Evolutionary conservation across 2,888 invertebrate species (phyloP).

Genomic region (Tachina grossa): DNA sequence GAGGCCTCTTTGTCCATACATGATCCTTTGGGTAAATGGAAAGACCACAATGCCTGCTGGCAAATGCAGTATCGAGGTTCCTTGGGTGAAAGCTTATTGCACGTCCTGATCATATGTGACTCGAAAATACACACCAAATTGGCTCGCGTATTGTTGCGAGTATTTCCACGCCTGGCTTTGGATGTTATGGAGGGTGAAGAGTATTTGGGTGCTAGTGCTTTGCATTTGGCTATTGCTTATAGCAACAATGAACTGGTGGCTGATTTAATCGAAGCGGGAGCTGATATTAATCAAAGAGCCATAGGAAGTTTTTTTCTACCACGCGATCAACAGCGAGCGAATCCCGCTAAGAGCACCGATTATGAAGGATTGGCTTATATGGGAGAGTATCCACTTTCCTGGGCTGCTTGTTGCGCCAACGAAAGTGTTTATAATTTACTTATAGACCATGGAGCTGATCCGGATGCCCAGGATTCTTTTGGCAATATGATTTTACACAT

Average conservation of each 20-base stretch:
- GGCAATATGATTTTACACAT: conserved; percentile 99
- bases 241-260: conserved; percentile 97
- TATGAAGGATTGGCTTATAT: conserved; percentile 98
- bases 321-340: conserved; percentile 93
- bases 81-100: conserved; percentile 96
- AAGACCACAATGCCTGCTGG: conserved; percentile 97
- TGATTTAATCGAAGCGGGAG: conserved; percentile 95
- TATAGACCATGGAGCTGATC: conserved; percentile 95
- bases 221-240: conserved; percentile 98
- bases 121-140: conserved; percentile 89
- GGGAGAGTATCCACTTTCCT: conserved; percentile 98
- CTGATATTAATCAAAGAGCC: conserved; percentile 95
- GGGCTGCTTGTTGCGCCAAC: conserved; percentile 98
- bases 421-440: conserved; percentile 98
- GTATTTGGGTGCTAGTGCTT: conserved; percentile 96
- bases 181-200: conserved; percentile 99
- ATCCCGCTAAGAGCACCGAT: conserved; percentile 92
- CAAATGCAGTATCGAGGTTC: conserved; percentile 98
- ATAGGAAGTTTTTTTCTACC: conserved; percentile 98
- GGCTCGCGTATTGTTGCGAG: conserved; percentile 93
- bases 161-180: conserved; percentile 94
- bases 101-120: conserved; percentile 97
- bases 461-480: conserved; percentile 97
- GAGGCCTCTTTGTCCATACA: conserved; percentile 93
- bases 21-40: conserved; percentile 94